Evolutionary conservation across 2,888 invertebrate genomes (phyloP).

Genomic region (Xylota segnis): DNA sequence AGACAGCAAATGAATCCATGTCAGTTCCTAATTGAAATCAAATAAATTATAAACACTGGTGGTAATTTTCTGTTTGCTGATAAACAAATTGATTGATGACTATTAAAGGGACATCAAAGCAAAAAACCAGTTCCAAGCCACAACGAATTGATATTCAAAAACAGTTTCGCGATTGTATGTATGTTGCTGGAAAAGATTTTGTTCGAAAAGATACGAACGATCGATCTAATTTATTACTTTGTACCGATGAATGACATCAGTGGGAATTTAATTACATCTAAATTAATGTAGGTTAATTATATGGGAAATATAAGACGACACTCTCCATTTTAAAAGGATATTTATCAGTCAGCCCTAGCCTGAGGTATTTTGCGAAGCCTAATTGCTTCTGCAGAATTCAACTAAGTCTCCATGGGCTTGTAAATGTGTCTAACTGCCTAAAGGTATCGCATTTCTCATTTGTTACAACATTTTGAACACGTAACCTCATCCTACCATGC

Average conservation of each 20-base stretch:
- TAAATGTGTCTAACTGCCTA: background rate
- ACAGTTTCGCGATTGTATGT: background rate
- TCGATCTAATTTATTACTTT: constrained; percentile 1
- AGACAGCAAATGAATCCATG: background rate
- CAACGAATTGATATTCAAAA: background rate
- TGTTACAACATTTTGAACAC: constrained; percentile 64
- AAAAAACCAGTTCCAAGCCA: background rate
- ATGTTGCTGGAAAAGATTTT: background rate
- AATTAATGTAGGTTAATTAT: background rate
- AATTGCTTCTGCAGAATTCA: constrained; percentile 6
- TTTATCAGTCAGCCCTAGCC: constrained; percentile 16
- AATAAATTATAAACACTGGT: constrained; percentile 2
- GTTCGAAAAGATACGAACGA: background rate
- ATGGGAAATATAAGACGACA: background rate
- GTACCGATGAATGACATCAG: background rate
- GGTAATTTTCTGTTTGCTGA: background rate
- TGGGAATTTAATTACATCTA: background rate
- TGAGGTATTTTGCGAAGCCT: background rate
- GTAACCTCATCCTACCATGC: constrained; percentile 33
- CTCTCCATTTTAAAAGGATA: constrained; percentile 11
- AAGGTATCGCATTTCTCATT: constrained; percentile 59
- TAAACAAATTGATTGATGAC: constrained; percentile 12
- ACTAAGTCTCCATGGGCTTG: background rate
- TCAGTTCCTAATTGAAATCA: background rate
- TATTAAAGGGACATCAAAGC: background rate